Evolutionary conservation across 2,113 vertebrate genomes (phyloP), one percentile per base, ranked within the genome.

Genomic region (Donacobius atricapilla): DNA sequence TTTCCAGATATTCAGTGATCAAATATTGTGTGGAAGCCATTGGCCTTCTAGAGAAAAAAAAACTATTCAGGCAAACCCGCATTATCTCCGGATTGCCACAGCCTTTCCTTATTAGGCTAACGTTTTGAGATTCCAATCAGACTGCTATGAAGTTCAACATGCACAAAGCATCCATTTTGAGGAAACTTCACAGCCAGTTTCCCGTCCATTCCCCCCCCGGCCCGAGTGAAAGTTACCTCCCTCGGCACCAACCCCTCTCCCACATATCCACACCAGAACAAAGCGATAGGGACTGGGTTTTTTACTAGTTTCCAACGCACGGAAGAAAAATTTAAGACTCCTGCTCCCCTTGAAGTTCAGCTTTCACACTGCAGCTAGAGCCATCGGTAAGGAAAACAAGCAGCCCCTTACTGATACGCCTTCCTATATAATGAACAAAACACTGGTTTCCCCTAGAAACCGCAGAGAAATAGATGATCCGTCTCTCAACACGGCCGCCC

Each of bases 51-150:
- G 93, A 98, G 72, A 89, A 96, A 85, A n/a, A 96, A 96, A 91
- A 95, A 86, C 73, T 89, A 84, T 89, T 94, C 96, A 95, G 97
- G 97, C 97, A 98, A 98, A 97, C 97, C 96, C 96, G 93, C 97
- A 98, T 98, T 98, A 98, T 98, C 98, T 97, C 96, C 42, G 97
- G 97, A 98, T 98, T 98, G 97, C 98, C 98, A 98, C 97, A 98
- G 98, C 97, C 98, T 98, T 97, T 98, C 98, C 98, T 98, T 98
- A 98, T 98, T 98, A 98, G 98, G 98, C 98, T 98, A 98, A 98
- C 97, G 96, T 96, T 96, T 97, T 95, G 98, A 97, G 98, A 98
- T 98, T 98, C 98, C 98, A 97, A 98, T 98, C 98, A 97, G 97
- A 96, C 97, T 95, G 97, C 98, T 98, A 98, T 98, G 98, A 98